Base-by-base conservation (phyloP, 2,888 invertebrate species). In the Himalopsyche kuldschensis region DNA sequence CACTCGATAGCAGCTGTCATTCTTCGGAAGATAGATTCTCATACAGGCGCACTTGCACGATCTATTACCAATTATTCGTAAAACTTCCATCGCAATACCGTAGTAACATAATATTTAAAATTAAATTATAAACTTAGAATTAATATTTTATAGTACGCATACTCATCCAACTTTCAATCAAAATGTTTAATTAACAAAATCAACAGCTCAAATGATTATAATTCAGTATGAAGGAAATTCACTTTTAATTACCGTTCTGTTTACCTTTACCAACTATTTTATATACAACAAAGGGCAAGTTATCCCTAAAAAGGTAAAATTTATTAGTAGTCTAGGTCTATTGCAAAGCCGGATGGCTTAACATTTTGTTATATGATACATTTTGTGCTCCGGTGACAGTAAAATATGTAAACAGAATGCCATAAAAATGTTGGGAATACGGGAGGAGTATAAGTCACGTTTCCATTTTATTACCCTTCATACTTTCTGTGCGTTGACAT, bases 321-420 rank as follows among this genome's bases (percentile, higher is more conserved):
- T 69, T 69, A 69, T 69, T 69, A 27, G 69, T 69, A 69, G 69
- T 15, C 69, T 30, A 69, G 69, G 69, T 69, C 69, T 69, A 69
- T 69, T 27, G 11, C 69, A 69, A 69, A 69, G 69, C 69, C 69
- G 69, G 69, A 69, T 69, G 30, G 69, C 69, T 69, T 69, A 69
- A 69, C 69, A 69, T 69, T 69, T 69, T 69, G 69, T 69, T 69
- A 69, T 69, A 69, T 69, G 69, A 69, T 69, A 69, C 69, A 69
- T 69, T 69, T 69, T 27, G 69, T 69, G 69, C 69, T 69, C 69
- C 30, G 15, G 69, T 27, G 69, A 69, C 69, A 76, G 63, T 78
- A 78, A 82, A 82, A 82, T 82, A 82, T 82, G 82, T 82, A 82
- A 82, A 82, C 63, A 78, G 82, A 82, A 63, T 75, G 47, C 63